Conservation (phyloP, 2,888 invertebrate genomes). For the Chalcis sispes region DNA sequence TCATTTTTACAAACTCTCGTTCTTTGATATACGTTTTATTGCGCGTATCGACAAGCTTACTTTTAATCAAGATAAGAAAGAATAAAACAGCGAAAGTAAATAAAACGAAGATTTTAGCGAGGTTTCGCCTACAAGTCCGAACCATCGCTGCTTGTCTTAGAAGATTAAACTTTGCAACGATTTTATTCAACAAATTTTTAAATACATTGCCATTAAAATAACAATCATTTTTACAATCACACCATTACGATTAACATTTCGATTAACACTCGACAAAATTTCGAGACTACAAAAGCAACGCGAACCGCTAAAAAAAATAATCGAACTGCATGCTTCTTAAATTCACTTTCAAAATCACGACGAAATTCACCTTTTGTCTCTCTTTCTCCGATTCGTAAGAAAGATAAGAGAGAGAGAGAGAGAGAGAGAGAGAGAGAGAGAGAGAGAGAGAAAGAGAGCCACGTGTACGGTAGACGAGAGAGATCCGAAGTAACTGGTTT, state of each 20-base stretch:
- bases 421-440: no score
- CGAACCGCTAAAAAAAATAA: no score
- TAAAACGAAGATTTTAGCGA: slow-evolving; percentile 8
- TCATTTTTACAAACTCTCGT: background rate
- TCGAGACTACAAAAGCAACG: no score
- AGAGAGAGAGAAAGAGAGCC: background rate
- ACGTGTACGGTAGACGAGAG: background rate
- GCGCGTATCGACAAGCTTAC: background rate
- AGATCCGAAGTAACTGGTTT: slow-evolving; percentile 43
- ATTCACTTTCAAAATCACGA: no score
- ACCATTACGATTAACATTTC: no score
- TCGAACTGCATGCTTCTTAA: no score
- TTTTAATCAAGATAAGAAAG: slow-evolving; percentile 34
- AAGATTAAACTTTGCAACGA: background rate
- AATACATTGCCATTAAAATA: no score
- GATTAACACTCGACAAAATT: background rate
- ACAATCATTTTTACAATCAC: no score
- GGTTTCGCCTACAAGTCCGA: slow-evolving; percentile 15
- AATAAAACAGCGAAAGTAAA: background rate
- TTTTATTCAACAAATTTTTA: no score
- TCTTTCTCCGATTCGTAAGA: background rate
- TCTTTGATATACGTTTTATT: background rate
- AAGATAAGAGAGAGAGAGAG: background rate
- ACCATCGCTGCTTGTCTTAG: background rate
- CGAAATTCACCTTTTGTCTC: no score